Conservation (phyloP, 1,140 invertebrate genomes). For the Drosophila lacertosa region DNA sequence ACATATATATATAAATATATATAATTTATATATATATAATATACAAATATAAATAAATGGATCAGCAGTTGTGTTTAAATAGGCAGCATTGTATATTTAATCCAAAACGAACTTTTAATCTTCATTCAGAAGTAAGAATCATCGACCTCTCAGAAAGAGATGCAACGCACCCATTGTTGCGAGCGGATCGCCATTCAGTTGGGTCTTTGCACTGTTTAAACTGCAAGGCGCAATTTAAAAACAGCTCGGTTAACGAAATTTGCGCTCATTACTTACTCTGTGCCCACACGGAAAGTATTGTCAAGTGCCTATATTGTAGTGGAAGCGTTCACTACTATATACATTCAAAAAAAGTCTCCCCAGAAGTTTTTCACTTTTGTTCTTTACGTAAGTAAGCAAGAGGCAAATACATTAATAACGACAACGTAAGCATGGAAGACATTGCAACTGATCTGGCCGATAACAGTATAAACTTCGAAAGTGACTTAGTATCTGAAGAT, state of each 20-base stretch:
- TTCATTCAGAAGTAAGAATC: neutral
- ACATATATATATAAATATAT: too few relatives aligned
- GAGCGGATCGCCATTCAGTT: conserved; percentile 52
- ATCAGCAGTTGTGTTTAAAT: conserved; percentile 9
- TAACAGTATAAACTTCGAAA: conserved; percentile 12
- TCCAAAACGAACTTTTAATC: neutral
- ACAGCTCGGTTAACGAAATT: conserved; percentile 57
- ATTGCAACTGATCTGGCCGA: conserved; percentile 5
- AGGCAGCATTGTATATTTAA: neutral
- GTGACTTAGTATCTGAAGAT: conserved; percentile 38
- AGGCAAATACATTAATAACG: neutral
- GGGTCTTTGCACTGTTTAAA: conserved; percentile 59
- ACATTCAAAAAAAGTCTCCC: conserved; percentile 6
- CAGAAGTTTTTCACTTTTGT: conserved; percentile 56
- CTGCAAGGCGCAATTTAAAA: conserved; percentile 47
- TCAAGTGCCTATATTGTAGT: conserved; percentile 65
- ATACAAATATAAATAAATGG: conserved; percentile 30
- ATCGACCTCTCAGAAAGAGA: conserved; percentile 61
- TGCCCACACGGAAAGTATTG: conserved; percentile 23
- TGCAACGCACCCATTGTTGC: conserved; percentile 68
- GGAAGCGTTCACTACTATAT: conserved; percentile 50
- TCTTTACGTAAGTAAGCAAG: conserved; percentile 43
- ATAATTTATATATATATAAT: too few relatives aligned
- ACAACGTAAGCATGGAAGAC: conserved; percentile 22
- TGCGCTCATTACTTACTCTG: conserved; percentile 59